Evolutionary conservation across 2,888 invertebrate species (phyloP).

Genomic region (Lamellibrachia columna): DNA sequence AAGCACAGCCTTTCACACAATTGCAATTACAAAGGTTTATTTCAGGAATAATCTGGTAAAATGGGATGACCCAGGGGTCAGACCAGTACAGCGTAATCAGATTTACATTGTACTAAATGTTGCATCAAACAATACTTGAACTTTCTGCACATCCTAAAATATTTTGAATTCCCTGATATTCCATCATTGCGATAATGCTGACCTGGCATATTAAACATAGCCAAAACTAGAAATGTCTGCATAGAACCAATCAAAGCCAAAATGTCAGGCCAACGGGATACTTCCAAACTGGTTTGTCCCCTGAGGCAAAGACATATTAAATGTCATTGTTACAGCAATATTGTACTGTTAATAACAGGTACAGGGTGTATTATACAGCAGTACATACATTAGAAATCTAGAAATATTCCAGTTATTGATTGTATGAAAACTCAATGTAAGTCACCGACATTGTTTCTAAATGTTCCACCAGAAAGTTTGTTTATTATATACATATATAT

Average conservation of each 20-base stretch:
- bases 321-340: background rate
- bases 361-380: background rate
- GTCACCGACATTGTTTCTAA: background rate
- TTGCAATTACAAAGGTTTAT: constrained; percentile 10
- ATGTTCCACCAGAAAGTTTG: background rate
- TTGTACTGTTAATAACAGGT: background rate
- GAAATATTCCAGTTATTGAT: background rate
- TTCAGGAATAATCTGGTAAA: background rate
- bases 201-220: background rate
- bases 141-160: background rate
- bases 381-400: background rate
- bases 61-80: background rate
- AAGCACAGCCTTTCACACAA: background rate
- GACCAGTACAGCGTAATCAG: background rate
- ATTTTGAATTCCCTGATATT: background rate
- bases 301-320: background rate
- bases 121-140: background rate
- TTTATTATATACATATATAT: background rate
- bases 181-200: background rate
- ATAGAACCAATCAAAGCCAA: background rate
- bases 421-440: background rate
- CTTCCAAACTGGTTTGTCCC: background rate
- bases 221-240: background rate
- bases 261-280: background rate
- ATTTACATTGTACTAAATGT: background rate